These are phyloP conservation scores for Stigmatopora argus DNA, from an alignment of 2,113 vertebrate species.

Conservation along the genomic window DNA sequence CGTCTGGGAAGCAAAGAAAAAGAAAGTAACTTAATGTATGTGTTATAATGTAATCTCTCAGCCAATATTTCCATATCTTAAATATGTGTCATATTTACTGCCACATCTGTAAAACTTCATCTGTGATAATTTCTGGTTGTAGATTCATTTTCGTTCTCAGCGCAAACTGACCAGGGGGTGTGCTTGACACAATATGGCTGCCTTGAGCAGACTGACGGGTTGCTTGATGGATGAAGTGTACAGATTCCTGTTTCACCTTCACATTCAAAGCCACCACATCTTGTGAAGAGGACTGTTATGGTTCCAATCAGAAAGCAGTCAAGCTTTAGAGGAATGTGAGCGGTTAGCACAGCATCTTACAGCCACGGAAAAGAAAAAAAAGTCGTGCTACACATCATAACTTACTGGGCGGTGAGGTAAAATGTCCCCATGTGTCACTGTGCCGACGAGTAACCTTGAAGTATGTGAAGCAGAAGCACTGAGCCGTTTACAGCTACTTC, in stretches of 20 bases:
- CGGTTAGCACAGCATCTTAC: conserved; percentile 27
- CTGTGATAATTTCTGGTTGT: conserved; percentile 4
- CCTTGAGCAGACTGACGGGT: conserved; percentile 35
- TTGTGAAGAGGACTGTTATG: conserved; percentile 35
- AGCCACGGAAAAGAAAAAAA: conserved; percentile 19
- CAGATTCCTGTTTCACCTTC: conserved; percentile 21
- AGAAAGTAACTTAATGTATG: conserved; percentile 14
- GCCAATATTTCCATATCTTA: conserved; percentile 6
- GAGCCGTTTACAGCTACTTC: not conserved
- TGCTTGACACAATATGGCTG: conserved; percentile 52
- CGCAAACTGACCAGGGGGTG: conserved; percentile 50
- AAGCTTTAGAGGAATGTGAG: conserved; percentile 25
- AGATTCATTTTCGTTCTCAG: conserved; percentile 33
- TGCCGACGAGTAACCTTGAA: conserved; percentile 11
- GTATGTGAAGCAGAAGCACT: not conserved
- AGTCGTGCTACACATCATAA: conserved; percentile 22
- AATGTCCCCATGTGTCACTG: conserved; percentile 30
- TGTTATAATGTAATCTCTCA: conserved; percentile 22
- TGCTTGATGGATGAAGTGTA: conserved; percentile 55
- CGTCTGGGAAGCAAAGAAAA: conserved; percentile 28
- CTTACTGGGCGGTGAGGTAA: conserved; percentile 13
- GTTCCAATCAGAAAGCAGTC: conserved; percentile 50
- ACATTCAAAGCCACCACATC: conserved; percentile 30
- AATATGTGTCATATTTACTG: conserved; percentile 8
- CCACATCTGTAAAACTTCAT: conserved; percentile 22